Evolutionary conservation across 1,140 invertebrate species (phyloP), one percentile per base, ranked within the genome.

Genomic region (Spodoptera frugiperda): DNA sequence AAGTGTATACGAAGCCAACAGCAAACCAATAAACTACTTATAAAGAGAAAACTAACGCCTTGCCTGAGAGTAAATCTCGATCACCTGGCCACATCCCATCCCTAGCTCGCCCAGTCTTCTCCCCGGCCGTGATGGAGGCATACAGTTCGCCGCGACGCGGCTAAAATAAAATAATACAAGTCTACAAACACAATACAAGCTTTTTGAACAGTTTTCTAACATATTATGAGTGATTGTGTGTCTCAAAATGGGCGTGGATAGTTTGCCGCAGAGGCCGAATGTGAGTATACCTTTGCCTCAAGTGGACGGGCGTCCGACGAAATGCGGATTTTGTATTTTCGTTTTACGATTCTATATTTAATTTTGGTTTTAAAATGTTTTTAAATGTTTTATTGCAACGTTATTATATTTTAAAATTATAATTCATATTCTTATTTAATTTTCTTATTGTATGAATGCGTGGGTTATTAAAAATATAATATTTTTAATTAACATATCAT

Each of bases 171-270:
- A 39, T 71, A 71, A 39, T 39, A 72, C 72, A 82, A 78, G 74
- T 78, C 73, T 53, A 80, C 76, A 82, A 73, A 76, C 55, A 78
- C 59, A 68, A 74, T 57, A 77, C 75, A 63, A 59, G 17, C 53
- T 67, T 54, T 59, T 68, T 70, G 80, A 76, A 75, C 61, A 61
- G 77, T 67, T 83, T 74, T 70, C 67, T 80, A 81, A 87, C 12
- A 77, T 81, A 76, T 80, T 74, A 85, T 68, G 75, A 82, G 57
- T 81, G 77, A 48, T 67, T 79, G 48, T 78, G 80, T 81, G 73
- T 30, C 46, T 67, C 5, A 84, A 70, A 14, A 92, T 92, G 91
- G 91, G 91, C 54, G 89, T 92, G 77, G 91, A 92, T 75, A 91
- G 85, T 70, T 33, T 84, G 19, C 82, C 85, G 54, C 84, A 84